Percentiles rank a stretch among this genome's conserved stretches.
phyloP scores from a whole-genome alignment of 2,113 vertebrate species.

The Bettongia penicillata region DNA sequence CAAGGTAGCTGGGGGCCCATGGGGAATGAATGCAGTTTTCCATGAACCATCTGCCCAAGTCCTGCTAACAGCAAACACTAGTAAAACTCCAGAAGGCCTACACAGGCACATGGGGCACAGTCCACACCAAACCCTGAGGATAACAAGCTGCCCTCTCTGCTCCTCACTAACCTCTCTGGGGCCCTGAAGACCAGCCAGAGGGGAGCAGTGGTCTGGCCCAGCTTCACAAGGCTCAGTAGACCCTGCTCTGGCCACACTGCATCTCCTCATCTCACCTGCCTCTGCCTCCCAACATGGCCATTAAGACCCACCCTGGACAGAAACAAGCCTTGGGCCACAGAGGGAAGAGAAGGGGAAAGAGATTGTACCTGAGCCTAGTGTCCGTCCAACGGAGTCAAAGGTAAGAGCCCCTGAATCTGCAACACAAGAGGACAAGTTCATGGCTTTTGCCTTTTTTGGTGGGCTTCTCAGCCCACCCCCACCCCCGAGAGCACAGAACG shows the following conservation, averaged over 20 bases:
- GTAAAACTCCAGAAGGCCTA: not conserved
- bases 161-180: not conserved
- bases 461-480: not conserved
- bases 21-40: not conserved
- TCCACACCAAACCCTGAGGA: not conserved
- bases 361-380: constrained; percentile 96
- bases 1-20: not conserved
- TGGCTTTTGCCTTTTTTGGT: constrained; percentile 78
- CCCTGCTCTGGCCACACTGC: not conserved
- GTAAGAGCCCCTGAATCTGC: constrained; percentile 94
- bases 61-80: not conserved
- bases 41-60: not conserved
- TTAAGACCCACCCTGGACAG: constrained; percentile 66
- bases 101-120: not conserved
- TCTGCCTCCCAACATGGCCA: constrained; percentile 82
- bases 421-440: constrained; percentile 96
- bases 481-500: not conserved
- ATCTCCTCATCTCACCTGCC: not conserved
- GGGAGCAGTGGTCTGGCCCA: not conserved
- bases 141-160: not conserved
- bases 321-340: constrained; percentile 66
- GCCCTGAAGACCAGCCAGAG: not conserved
- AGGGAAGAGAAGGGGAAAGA: constrained; percentile 76
- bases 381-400: constrained; percentile 93
- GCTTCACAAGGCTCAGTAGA: not conserved